Base-by-base conservation (phyloP, 2,113 vertebrate genomes). In the Rhea americana region DNA sequence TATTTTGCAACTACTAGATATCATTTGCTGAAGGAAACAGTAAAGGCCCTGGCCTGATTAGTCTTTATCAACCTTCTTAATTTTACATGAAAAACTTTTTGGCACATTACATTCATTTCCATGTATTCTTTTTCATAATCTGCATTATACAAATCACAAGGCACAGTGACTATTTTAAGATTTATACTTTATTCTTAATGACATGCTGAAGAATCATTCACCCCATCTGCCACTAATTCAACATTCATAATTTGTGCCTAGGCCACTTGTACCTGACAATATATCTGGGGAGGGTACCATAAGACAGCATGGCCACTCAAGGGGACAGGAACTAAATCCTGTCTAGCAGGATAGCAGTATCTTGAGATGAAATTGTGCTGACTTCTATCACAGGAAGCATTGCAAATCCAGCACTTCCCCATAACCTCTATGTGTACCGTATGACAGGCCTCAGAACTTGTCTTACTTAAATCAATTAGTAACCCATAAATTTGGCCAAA, bases 351-450 rank as follows among this genome's bases (percentile, higher is more conserved):
- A 35, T 35, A 35, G 45, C 45, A 17, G 7, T 47, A 18, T 47
- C 45, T 67, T 53, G n/a, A 63, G 41, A 43, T 17, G 9, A 11
- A 71, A 75, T 24, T 9, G 2, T 68, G 7, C 13, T 75, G 11
- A 24, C 21, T 78, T 75, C 22, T 35, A 0, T 37, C 2, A 0
- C 13, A 82, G 12, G 11, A n/a, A 84, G 2, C 12, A 12, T 2
- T 55, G 24, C 47, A 65, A 74, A 81, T 55, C 5, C 26, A 53
- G 18, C 12, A 35, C 13, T 78, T 81, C 13, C 8, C 16, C n/a
- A 48, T 56, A 93, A 65, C 4, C 0, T 62, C 32, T 56, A 0
- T 3, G 2, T 13, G 5, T 59, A 21, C 26, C 59, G 3, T 20
- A 25, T 35, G 24, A 75, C 28, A 74, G 20, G 20, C 15, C 13